Conservation (phyloP, 2,113 vertebrate species). For the Lasiurus cinereus region DNA sequence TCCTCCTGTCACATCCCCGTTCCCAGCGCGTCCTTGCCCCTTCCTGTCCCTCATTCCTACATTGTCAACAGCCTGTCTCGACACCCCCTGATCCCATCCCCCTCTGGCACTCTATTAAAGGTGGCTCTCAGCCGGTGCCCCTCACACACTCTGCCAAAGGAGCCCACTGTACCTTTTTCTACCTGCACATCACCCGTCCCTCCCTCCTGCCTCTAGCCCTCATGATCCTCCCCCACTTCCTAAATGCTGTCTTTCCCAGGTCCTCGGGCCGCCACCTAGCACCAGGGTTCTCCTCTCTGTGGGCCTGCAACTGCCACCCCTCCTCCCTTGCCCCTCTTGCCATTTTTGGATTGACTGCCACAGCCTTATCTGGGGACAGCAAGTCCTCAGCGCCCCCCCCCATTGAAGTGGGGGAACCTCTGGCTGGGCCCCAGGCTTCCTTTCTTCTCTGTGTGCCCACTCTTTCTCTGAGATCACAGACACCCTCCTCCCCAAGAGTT, state of each 20-base stretch:
- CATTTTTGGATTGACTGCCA: neutral
- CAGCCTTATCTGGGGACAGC: neutral
- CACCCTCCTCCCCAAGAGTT: rapidly evolving
- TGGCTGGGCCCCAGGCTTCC: neutral
- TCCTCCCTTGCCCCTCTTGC: neutral
- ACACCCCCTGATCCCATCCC: too few species aligned
- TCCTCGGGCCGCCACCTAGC: neutral
- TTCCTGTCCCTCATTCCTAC: neutral
- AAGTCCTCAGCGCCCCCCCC: neutral
- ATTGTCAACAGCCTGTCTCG: neutral
- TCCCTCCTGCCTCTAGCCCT: neutral
- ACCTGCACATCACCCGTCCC: neutral
- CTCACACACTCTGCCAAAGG: neutral
- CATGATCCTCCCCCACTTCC: neutral
- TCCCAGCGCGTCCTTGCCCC: neutral
- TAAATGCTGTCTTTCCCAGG: neutral
- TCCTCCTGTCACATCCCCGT: neutral
- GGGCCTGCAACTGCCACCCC: neutral
- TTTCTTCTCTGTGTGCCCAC: neutral
- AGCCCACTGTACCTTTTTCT: neutral
- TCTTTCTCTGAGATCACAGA: neutral
- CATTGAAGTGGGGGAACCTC: neutral
- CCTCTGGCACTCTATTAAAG: neutral
- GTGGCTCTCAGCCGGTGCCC: neutral
- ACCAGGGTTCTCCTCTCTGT: neutral